These are phyloP conservation scores for Sebastes matsubarae DNA, from an alignment of 2,797 vertebrate genomes.

Conservation along the genomic window DNA sequence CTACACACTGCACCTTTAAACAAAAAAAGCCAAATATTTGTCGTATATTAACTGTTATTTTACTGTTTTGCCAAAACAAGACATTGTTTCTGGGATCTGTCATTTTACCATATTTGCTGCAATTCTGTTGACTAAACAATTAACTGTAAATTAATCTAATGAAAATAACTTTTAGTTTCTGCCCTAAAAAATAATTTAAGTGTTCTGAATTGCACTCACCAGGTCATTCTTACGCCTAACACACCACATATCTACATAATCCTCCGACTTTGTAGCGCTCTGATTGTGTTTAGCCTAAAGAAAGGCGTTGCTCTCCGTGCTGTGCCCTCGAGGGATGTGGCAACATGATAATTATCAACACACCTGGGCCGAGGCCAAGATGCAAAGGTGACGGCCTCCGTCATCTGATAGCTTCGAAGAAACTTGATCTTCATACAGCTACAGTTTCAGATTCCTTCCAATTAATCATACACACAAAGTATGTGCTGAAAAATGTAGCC, in stretches of 20 bases:
- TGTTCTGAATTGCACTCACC: neutral
- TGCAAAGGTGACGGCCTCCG: neutral
- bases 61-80: neutral
- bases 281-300: slow-evolving; percentile 1
- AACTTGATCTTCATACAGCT: neutral
- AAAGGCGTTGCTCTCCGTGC: neutral
- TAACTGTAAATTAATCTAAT: neutral
- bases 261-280: neutral
- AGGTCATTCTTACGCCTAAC: neutral
- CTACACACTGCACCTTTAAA: too few species aligned
- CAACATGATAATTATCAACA: slow-evolving; percentile 12
- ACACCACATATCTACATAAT: neutral
- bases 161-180: neutral
- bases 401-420: neutral
- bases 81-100: too few species aligned
- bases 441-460: neutral
- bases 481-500: too few species aligned
- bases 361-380: slow-evolving; percentile 15
- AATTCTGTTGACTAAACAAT: neutral
- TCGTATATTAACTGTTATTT: neutral
- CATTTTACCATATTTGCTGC: too few species aligned
- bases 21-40: neutral
- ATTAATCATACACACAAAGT: neutral
- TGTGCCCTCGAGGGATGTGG: neutral
- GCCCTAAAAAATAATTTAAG: neutral